Base-by-base conservation (phyloP, 1,140 invertebrate species). In the Drosophila neocordata region DNA sequence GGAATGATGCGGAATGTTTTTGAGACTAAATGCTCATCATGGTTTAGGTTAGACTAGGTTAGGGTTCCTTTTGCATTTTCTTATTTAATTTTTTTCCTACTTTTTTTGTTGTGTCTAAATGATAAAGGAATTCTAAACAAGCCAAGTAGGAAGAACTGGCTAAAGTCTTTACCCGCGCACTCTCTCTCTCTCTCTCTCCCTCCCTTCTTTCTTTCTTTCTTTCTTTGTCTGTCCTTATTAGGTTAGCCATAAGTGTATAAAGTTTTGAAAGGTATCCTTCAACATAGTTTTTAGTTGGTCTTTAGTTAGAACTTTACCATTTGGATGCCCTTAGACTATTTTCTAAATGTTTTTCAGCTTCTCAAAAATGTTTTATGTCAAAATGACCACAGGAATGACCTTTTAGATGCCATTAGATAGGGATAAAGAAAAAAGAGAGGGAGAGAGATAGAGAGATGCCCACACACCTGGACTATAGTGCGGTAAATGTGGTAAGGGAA, bases 1-100 rank as follows among this genome's bases (percentile, higher is more conserved):
- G 71, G 71, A 61, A 77, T 77, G 70, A 56, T 65, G 48, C 38
- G 74, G 74, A 77, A 77, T 77, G 71, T 66, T 74, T 77, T 77
- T 73, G 71, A 77, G 62, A 55, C 38, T 62, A 61, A 69, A 66
- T 62, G 52, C 65, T 62, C 24, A 51, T 64, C 56, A 68, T 68
- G 60, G 31, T 34, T 31, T 51, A 64, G 57, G 44, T 44, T 18
- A 15, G 34, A 12, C 34, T 35, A 35, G 6, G 41, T 44, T 44
- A 44, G 41, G 41, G 27, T 31, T 6, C 27, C 7, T 31, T 31
- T 31, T 31, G 1, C 27, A 31, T 31, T 31, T 31, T 31, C 27
- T 31, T 31, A 3, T 31, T 31, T 31, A 31, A 31, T 31, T 31
- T 31, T 31, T 31, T 31, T 7, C 27, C 27, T 6, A 31, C 4